Evolutionary conservation across 1,140 invertebrate species (phyloP), one percentile per base, ranked within the genome.

Genomic region (Sycobia sp.): DNA sequence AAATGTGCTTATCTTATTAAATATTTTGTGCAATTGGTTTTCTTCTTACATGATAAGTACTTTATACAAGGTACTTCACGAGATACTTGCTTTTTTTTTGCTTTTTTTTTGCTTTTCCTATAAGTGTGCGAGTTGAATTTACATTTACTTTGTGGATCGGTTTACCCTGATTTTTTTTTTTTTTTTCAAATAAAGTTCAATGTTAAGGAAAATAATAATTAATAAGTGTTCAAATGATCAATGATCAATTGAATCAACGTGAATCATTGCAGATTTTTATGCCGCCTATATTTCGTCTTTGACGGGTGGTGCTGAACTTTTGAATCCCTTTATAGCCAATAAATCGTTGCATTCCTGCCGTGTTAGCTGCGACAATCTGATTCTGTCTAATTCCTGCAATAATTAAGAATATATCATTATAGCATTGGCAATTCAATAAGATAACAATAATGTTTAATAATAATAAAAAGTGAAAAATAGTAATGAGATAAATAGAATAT

Each of bases 271-370:
- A 65, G 62, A 60, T 62, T 56, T 67, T 50, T 50, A 9, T 46
- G 27, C 23, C 11, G 39, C 61, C 76, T 74, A 78, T 50, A 80
- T 75, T 64, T 81, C 78, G 62, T 81, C 77, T 44, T 78, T 79
- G 0, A 67, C 7, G 53, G 29, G 27, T n/a, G n/a, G n/a, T 23
- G 50, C 1, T 29, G 75, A 81, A 55, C 76, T 78, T 54, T 77
- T 84, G 62, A 91, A 91, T 8, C 89, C 89, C 71, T 84, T 86
- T 9, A 78, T 79, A 39, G 82, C 44, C 10, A 92, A 67, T 4
- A 91, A 73, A 16, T 89, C 79, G 74, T 91, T 90, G 70, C 89
- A 91, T 69, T 90, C 84, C n/a, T 87, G 69, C 14, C 89, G 82
- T 27, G 76, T 85, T 9, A 89, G 76, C 11, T 82, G 76, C 1